Percentiles rank a stretch among this genome's conserved stretches.
phyloP scores from a whole-genome alignment of 2,797 vertebrate genomes.

The Odontamblyopus lacepedii region DNA sequence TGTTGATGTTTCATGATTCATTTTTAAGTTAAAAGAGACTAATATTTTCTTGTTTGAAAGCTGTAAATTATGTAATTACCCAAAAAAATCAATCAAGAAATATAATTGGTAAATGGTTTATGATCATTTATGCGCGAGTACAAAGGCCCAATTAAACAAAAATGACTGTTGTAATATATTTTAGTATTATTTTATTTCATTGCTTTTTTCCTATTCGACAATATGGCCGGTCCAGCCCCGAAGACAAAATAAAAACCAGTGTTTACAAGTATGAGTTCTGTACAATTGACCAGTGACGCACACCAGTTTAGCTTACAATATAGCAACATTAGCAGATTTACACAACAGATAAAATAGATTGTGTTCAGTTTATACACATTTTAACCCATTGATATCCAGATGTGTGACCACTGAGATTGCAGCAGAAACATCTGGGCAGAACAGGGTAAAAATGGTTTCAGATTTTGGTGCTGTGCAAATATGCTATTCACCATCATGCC shows the following conservation, averaged over 20 bases:
- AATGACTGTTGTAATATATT: slow-evolving; percentile 36
- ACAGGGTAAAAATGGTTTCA: slow-evolving; percentile 41
- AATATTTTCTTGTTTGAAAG: no score
- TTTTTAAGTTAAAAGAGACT: not conserved
- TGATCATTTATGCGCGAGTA: not conserved
- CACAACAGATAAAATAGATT: slow-evolving; percentile 74
- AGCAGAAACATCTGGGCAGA: slow-evolving; percentile 56
- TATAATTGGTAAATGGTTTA: not conserved
- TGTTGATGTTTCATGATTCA: not conserved
- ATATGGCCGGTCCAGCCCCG: slow-evolving; percentile 58
- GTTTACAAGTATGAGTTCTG: slow-evolving; percentile 74
- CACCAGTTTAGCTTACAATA: slow-evolving; percentile 75
- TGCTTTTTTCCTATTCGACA: slow-evolving; percentile 66
- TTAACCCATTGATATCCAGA: slow-evolving; percentile 49
- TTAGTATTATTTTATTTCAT: slow-evolving; percentile 66
- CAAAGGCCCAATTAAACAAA: slow-evolving; percentile 19
- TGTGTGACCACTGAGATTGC: slow-evolving; percentile 40
- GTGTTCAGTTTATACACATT: slow-evolving; percentile 32
- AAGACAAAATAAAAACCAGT: slow-evolving; percentile 80
- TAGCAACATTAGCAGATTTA: slow-evolving; percentile 66
- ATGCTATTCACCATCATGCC: slow-evolving; percentile 61
- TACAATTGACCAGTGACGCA: slow-evolving; percentile 74
- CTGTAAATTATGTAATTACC: no score
- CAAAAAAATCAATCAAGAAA: not conserved
- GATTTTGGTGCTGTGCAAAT: slow-evolving; percentile 74